These are phyloP conservation scores for Bambusicola thoracicus DNA, from an alignment of 2,113 vertebrate genomes.

Conservation along the genomic window DNA sequence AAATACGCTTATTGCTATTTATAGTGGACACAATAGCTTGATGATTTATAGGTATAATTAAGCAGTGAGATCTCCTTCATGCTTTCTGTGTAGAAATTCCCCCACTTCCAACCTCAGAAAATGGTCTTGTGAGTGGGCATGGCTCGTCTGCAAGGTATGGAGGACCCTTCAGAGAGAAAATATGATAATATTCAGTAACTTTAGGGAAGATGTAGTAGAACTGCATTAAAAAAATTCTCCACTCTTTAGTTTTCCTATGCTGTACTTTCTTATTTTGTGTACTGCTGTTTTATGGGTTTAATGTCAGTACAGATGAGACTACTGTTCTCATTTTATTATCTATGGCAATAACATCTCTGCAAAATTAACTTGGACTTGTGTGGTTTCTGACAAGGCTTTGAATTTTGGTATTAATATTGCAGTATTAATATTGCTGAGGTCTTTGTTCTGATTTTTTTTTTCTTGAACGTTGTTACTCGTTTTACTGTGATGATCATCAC, in stretches of 20 bases:
- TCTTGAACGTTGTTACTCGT: not conserved
- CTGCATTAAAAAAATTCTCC: not conserved
- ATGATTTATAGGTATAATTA: not conserved
- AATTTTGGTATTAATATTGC: not conserved
- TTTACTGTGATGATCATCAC: not conserved
- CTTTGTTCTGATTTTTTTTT: not conserved
- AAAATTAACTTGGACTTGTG: not conserved
- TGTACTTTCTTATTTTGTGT: not conserved
- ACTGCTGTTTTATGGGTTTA: not conserved
- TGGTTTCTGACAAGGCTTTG: constrained; percentile 26
- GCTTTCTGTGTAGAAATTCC: not conserved
- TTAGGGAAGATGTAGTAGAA: rapidly evolving
- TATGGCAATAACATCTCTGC: not conserved
- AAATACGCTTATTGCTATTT: not conserved
- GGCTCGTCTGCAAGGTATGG: not conserved
- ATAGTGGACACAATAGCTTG: not conserved
- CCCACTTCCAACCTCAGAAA: not conserved
- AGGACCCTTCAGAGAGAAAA: not conserved
- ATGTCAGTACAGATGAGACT: not conserved
- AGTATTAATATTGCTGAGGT: not conserved
- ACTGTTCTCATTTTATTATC: not conserved
- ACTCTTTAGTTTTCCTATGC: not conserved
- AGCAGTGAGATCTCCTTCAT: rapidly evolving
- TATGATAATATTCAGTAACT: not conserved
- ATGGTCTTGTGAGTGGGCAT: not conserved